Percentiles rank a stretch among this genome's conserved stretches.
These are phyloP conservation scores for Nyctibius grandis DNA, from an alignment of 2,797 vertebrate species.

Conservation along the genomic window DNA sequence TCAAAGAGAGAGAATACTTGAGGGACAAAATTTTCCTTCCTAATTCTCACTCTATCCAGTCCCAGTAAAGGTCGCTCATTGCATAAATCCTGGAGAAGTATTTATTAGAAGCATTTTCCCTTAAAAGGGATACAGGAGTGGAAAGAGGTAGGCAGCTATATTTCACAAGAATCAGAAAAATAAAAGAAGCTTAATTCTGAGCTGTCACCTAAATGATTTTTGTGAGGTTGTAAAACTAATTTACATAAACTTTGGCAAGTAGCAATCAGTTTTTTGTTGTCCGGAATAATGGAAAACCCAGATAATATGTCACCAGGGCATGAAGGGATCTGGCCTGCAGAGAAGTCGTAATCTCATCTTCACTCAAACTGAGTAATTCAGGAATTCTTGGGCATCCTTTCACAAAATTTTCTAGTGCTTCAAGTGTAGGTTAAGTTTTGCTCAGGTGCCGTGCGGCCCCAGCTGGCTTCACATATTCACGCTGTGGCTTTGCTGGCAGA, in stretches of 20 bases:
- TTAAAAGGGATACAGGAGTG: neutral
- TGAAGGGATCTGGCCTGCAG: neutral
- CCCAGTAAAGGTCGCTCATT: neutral
- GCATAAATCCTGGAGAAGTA: constrained; percentile 3
- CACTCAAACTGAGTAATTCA: neutral
- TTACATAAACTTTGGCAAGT: neutral
- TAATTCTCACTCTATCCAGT: neutral
- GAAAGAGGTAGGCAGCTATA: neutral
- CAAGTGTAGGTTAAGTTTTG: neutral
- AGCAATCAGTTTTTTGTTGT: neutral
- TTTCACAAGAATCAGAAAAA: neutral
- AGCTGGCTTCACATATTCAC: neutral
- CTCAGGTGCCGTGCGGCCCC: neutral
- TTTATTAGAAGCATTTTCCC: neutral
- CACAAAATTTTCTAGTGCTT: neutral
- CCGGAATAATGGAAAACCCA: neutral
- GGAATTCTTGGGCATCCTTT: neutral
- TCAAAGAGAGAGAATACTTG: neutral
- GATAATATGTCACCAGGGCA: neutral
- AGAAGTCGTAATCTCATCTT: neutral
- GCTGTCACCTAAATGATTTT: neutral
- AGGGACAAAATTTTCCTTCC: neutral
- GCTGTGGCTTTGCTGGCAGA: neutral
- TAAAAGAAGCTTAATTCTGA: neutral
- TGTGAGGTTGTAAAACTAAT: neutral